A percentile compares a stretch with the other conserved stretches of the same genome.
phyloP scores from a whole-genome alignment of 2,888 invertebrate species.

The Drosophila acutilabella region DNA sequence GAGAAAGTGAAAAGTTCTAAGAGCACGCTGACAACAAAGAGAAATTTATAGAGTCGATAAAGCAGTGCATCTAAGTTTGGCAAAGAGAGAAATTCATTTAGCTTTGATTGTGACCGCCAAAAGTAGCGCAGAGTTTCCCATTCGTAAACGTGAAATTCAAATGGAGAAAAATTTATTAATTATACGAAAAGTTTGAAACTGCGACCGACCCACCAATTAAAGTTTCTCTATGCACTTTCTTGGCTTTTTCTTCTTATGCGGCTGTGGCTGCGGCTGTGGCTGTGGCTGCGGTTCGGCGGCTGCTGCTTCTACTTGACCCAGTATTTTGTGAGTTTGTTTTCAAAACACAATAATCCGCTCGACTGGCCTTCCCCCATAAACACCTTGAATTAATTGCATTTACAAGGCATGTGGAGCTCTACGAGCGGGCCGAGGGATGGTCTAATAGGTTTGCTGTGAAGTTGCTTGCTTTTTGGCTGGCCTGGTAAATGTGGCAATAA shows the following conservation, averaged over 20 bases:
- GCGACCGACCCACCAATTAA: slow-evolving; percentile 42
- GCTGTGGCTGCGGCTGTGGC: slow-evolving; percentile 16
- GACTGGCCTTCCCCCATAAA: slow-evolving; percentile 50
- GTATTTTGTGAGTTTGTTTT: slow-evolving; percentile 35
- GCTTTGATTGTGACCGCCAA: slow-evolving; percentile 21
- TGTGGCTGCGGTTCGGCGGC: slow-evolving; percentile 22
- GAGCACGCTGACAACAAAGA: slow-evolving; percentile 46
- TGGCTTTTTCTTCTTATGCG: background rate
- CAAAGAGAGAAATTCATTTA: slow-evolving; percentile 32
- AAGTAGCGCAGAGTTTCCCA: slow-evolving; percentile 16
- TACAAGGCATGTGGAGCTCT: slow-evolving; percentile 6
- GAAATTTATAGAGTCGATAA: slow-evolving; percentile 57
- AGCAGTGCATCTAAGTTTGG: slow-evolving; percentile 48
- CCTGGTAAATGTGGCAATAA: slow-evolving; percentile 53
- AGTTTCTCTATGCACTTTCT: slow-evolving; percentile 33
- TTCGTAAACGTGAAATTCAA: slow-evolving; percentile 1
- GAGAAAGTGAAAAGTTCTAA: slow-evolving; percentile 19
- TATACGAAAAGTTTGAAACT: slow-evolving; percentile 10
- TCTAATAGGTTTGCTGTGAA: slow-evolving; percentile 22
- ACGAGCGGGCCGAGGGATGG: background rate
- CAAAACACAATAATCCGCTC: slow-evolving; percentile 52
- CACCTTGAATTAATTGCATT: slow-evolving; percentile 57
- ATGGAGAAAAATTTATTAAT: background rate
- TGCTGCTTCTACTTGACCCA: slow-evolving; percentile 43
- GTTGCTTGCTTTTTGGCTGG: slow-evolving; percentile 22